Evolutionary conservation across 2,888 invertebrate species (phyloP), one percentile per base, ranked within the genome.

Genomic region (Achlya flavicornis): DNA sequence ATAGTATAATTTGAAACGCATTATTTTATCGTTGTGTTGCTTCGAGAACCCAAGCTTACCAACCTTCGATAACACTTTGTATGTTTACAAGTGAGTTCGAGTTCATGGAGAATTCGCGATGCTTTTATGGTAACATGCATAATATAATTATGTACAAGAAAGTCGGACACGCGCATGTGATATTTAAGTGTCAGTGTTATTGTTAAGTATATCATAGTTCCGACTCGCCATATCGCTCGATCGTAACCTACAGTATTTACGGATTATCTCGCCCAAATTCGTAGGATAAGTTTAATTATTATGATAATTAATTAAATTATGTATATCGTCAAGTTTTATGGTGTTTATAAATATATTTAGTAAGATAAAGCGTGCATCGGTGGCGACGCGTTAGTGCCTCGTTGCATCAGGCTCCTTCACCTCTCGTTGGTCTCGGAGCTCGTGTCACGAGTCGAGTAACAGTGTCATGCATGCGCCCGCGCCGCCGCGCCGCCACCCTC

Each of bases 261-360:
- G 71, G n/a, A n/a, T n/a, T 67, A 63, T 65, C 61, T 74, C 67
- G 72, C 73, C 69, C 70, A 73, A 74, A 71, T 72, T 73, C 69
- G 72, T 80, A 80, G 70, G 70, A 77, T 81, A 78, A 74, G 71
- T 72, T 69, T 48, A 48, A 65, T 70, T 71, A n/a, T n/a, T n/a
- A n/a, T n/a, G n/a, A n/a, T n/a, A n/a, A 58, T 63, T 60, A 63
- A 57, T 41, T 12, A 16, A 19, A 38, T 57, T 33, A n/a, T 57
- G 46, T 43, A 8, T 53, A 53, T 53, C 16, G 48, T 53, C 11
- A 57, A 46, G 33, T 53, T 33, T 59, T 61, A 58, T 61, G n/a
- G 66, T 65, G 6, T 62, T 58, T 73, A 69, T 70, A 71, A 68
- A 69, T 69, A 69, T 62, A 64, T 58, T 58, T 63, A 64, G 48